phyloP scores from a whole-genome alignment of 2,888 invertebrate species.

The Harpalus rubripes region DNA sequence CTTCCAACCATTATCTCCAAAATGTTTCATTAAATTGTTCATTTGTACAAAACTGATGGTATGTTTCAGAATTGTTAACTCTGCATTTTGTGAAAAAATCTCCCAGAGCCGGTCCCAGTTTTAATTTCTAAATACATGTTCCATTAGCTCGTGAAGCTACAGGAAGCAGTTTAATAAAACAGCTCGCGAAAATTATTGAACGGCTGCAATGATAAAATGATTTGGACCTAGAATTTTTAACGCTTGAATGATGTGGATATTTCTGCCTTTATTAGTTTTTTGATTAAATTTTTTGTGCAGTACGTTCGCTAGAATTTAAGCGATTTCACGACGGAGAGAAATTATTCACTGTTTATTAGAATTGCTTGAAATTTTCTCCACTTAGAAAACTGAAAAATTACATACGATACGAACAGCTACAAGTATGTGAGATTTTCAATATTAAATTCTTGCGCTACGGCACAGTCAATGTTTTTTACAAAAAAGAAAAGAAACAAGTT shows the following conservation, averaged over 20 bases:
- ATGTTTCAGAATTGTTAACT: conserved; percentile 5
- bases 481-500: neutral
- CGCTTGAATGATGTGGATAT: conserved; percentile 60
- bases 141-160: conserved; percentile 35
- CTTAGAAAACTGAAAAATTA: neutral
- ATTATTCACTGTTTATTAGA: conserved; percentile 47
- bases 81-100: neutral
- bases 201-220: conserved; percentile 59
- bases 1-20: too few species aligned
- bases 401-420: neutral
- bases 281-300: conserved; percentile 60
- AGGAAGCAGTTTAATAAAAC: conserved; percentile 60
- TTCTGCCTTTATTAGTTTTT: conserved; percentile 59
- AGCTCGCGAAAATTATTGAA: conserved; percentile 59
- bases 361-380: conserved; percentile 22
- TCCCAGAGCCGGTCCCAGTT: conserved; percentile 19
- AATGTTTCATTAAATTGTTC: too few species aligned
- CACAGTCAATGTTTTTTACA: neutral
- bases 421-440: neutral
- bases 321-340: conserved; percentile 25
- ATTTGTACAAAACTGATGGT: too few species aligned
- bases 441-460: conserved; percentile 5
- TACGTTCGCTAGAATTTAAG: conserved; percentile 42
- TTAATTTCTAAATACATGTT: conserved; percentile 62
- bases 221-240: conserved; percentile 57